These are phyloP conservation scores for Aphelenchoides fujianensis DNA, from an alignment of 1,140 invertebrate genomes.

Conservation along the genomic window DNA sequence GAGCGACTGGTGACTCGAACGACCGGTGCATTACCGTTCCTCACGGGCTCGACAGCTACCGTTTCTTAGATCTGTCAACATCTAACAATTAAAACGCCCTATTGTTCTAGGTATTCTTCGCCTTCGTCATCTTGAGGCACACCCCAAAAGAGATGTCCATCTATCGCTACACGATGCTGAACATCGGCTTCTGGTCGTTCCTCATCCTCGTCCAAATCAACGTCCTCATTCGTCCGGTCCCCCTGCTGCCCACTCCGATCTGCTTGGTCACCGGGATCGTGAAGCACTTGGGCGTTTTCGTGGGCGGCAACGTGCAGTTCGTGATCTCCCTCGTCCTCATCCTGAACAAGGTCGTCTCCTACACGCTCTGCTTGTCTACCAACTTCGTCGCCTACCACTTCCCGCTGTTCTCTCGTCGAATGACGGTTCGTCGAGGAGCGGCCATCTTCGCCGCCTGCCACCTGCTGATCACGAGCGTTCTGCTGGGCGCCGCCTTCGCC, in stretches of 20 bases:
- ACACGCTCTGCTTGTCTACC: constrained; percentile 7
- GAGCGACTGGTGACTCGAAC: too few relatives aligned
- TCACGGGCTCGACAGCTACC: too few relatives aligned
- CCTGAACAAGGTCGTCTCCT: constrained; percentile 13
- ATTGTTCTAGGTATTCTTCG: neutral
- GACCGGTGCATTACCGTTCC: too few relatives aligned
- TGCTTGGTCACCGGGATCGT: constrained; percentile 8
- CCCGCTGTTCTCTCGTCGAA: neutral
- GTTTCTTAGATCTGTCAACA: too few relatives aligned
- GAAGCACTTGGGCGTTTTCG: constrained; percentile 14
- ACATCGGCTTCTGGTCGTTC: constrained; percentile 12
- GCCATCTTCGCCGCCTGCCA: neutral
- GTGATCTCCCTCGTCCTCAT: constrained; percentile 11
- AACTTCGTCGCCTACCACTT: neutral
- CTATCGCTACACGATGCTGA: constrained; percentile 8
- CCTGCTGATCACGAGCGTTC: neutral
- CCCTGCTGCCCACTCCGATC: neutral
- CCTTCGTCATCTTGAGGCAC: constrained; percentile 2
- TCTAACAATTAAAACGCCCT: too few relatives aligned
- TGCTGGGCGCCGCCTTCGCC: neutral
- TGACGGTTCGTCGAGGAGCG: neutral
- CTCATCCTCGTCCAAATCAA: constrained; percentile 12
- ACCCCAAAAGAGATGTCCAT: constrained; percentile 21
- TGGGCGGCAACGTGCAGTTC: constrained; percentile 21
- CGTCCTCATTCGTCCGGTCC: constrained; percentile 6